Percentiles rank a stretch among this genome's conserved stretches.
phyloP scores from a whole-genome alignment of 2,113 vertebrate species.

The Prietella phreatophila region DNA sequence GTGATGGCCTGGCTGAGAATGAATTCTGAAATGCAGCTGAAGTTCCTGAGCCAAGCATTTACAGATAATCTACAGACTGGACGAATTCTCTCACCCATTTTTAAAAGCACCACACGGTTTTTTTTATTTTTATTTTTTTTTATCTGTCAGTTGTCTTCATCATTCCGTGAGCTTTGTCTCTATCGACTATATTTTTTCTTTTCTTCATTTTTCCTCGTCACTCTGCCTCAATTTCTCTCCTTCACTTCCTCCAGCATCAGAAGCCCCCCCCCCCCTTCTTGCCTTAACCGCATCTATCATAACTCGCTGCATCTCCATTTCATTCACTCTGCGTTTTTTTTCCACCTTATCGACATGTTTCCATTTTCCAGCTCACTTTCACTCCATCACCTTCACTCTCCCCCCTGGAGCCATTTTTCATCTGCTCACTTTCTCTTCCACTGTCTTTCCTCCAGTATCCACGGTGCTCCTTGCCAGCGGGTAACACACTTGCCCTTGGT shows the following conservation, averaged over 20 bases:
- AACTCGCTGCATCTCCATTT: conserved; percentile 67
- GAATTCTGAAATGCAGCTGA: not conserved
- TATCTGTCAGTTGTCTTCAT: conserved; percentile 57
- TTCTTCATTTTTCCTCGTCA: conserved; percentile 15
- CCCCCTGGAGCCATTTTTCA: conserved; percentile 67
- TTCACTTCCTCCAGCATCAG: conserved; percentile 44
- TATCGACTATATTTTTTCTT: conserved; percentile 47
- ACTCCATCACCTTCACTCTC: conserved; percentile 71
- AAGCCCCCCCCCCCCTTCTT: conserved; percentile 47
- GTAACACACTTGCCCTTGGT: conserved; percentile 65
- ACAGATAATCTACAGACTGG: conserved; percentile 62
- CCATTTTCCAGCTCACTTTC: conserved; percentile 71
- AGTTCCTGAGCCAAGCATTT: conserved; percentile 20
- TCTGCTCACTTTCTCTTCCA: conserved; percentile 40
- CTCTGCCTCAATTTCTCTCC: conserved; percentile 11
- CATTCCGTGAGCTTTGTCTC: conserved; percentile 43
- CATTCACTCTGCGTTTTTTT: conserved; percentile 60
- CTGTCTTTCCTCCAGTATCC: conserved; percentile 35
- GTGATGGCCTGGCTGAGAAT: conserved; percentile 2
- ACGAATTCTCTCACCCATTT: conserved; percentile 50
- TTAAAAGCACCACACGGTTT: conserved; percentile 60
- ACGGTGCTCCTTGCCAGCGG: conserved; percentile 48
- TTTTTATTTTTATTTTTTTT: no score
- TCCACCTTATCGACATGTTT: conserved; percentile 74
- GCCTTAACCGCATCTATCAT: conserved; percentile 70